Percentiles rank a stretch among this genome's conserved stretches.
Evolutionary conservation across 2,113 vertebrate species (phyloP).

Genomic region (Ammospiza nelsoni): DNA sequence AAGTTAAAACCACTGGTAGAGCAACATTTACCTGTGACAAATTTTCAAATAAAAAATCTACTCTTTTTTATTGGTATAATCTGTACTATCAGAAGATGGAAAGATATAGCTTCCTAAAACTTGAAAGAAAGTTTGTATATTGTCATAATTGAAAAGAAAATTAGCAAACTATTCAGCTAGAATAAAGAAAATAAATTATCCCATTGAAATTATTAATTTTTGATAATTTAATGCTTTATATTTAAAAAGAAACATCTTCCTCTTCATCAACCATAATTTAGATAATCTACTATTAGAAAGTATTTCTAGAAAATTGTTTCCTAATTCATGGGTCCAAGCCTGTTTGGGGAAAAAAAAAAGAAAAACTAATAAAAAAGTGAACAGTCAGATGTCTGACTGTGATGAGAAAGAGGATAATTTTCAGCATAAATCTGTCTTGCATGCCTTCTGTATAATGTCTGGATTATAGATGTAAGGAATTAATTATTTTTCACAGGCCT

Average conservation of each 20-base stretch:
- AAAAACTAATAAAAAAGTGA: neutral
- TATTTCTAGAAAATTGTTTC: neutral
- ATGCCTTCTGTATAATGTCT: neutral
- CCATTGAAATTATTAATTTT: neutral
- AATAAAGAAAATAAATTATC: neutral
- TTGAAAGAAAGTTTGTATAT: neutral
- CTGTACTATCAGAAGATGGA: neutral
- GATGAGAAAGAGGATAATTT: neutral
- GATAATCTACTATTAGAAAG: neutral
- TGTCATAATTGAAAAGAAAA: neutral
- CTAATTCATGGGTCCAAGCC: neutral
- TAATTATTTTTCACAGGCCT: neutral
- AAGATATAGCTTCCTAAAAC: neutral
- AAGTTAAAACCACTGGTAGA: neutral
- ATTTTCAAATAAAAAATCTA: neutral
- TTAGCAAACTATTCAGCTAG: neutral
- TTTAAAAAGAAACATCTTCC: neutral
- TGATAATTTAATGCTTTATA: neutral
- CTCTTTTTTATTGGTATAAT: neutral
- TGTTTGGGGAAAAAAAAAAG: neutral
- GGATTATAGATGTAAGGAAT: neutral
- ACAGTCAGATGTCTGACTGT: neutral
- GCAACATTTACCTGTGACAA: neutral
- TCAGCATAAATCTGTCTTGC: neutral
- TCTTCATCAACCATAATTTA: neutral